Evolutionary conservation across 2,113 vertebrate species (phyloP), one percentile per base, ranked within the genome.

Genomic region (Petroica traversi): DNA sequence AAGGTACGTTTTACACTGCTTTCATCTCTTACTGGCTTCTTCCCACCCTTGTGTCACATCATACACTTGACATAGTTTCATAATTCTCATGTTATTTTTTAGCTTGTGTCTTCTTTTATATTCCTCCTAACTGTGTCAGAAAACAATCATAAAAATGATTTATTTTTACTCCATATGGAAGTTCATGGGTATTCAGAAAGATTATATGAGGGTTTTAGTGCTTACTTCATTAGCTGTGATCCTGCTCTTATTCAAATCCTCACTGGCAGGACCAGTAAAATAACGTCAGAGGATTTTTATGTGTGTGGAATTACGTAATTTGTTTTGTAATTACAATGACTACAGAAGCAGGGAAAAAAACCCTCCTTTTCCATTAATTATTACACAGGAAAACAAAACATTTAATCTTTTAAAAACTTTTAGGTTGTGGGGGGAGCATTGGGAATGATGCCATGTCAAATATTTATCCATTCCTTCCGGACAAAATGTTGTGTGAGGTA

Each of bases 391-490:
- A 75, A 91, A 46, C 34, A 87, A 77, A 93, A 43, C 28, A 75
- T 54, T 76, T 79, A 36, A 26, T 72, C 75, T 94, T 96, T 94
- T 64, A 49, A 72, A 64, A 89, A 54, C 36, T 75, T 93, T n/a
- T 48, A 24, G 82, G 43, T 92, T 95, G 89, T 93, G 77, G 58
- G 66, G 66, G 68, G 82, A 94, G 31, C 77, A 55, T 24, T 95
- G 77, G 89, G 78, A 97, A 71, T 93, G 86, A 71, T 91, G 85
- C 89, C 90, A 68, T 43, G 94, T 97, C 96, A 96, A 98, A 98
- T 98, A 97, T 97, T 98, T 97, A 97, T 96, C 96, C 86, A 62
- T 97, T 88, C 95, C 89, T 97, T 89, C 43, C 34, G 72, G 96
- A 95, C 81, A 55, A 81, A 96, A 51, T 62, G 80, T 86, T 96